These are phyloP conservation scores for Gerris lacustris DNA, from an alignment of 2,888 invertebrate species.

Conservation along the genomic window DNA sequence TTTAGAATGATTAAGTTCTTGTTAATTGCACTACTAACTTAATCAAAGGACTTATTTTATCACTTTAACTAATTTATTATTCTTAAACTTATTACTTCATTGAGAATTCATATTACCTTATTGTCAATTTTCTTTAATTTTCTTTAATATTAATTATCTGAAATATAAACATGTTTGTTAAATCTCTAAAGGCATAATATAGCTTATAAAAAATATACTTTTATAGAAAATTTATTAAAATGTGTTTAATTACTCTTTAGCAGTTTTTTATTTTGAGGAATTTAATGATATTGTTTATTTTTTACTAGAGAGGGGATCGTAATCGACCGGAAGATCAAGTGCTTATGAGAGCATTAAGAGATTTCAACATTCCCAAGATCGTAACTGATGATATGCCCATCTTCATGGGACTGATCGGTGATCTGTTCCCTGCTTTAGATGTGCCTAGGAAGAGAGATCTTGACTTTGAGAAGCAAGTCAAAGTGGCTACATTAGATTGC, in stretches of 20 bases:
- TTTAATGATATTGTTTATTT: neutral
- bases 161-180: too few species aligned
- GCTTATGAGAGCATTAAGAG: slow-evolving; percentile 81
- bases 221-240: slow-evolving; percentile 4
- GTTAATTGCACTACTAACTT: too few species aligned
- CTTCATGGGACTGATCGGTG: slow-evolving; percentile 88
- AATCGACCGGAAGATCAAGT: slow-evolving; percentile 81
- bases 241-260: neutral
- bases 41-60: too few species aligned
- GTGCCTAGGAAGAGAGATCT: slow-evolving; percentile 76
- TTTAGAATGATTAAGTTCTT: too few species aligned
- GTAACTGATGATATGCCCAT: slow-evolving; percentile 82
- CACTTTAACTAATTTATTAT: too few species aligned
- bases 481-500: slow-evolving; percentile 64
- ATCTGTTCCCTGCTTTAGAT: slow-evolving; percentile 82
- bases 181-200: too few species aligned
- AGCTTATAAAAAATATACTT: neutral
- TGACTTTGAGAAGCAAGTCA: slow-evolving; percentile 70
- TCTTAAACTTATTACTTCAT: too few species aligned
- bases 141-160: too few species aligned
- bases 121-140: too few species aligned
- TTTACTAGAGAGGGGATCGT: slow-evolving; percentile 51
- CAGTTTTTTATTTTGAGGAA: neutral
- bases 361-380: slow-evolving; percentile 90
- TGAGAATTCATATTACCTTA: too few species aligned